Percentiles rank a stretch among this genome's conserved stretches.
Conservation (phyloP, 2,797 vertebrate genomes). For the Limnodromus scolopaceus region DNA sequence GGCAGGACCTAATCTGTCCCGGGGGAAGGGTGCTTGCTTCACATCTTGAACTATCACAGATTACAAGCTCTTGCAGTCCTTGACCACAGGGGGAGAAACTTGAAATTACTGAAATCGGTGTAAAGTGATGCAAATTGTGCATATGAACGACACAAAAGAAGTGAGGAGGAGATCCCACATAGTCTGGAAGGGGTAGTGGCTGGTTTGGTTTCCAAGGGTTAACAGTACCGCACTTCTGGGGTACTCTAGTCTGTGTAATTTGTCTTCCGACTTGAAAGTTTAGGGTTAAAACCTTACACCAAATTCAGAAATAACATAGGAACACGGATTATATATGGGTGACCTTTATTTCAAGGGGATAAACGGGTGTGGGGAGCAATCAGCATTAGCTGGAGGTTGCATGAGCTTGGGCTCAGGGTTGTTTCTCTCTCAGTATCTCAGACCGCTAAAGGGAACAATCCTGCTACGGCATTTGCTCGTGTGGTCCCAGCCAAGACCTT, state of each 20-base stretch:
- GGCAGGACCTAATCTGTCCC: neutral
- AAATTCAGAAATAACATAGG: neutral
- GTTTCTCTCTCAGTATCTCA: neutral
- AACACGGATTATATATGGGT: neutral
- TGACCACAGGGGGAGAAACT: neutral
- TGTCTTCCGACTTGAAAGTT: neutral
- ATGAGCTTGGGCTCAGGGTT: neutral
- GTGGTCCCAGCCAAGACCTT: neutral
- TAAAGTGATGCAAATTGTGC: neutral
- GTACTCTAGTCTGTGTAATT: neutral
- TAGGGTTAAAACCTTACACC: neutral
- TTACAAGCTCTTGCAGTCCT: neutral
- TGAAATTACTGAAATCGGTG: accelerated
- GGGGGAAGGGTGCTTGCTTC: neutral
- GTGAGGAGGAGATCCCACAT: accelerated
- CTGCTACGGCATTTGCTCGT: neutral
- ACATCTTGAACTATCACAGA: neutral
- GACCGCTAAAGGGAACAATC: neutral
- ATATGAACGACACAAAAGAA: neutral
- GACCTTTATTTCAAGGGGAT: neutral
- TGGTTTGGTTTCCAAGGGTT: neutral
- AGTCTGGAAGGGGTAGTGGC: neutral
- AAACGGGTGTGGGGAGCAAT: neutral
- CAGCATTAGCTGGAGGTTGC: neutral
- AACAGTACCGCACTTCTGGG: neutral